Evolutionary conservation across 2,888 invertebrate species (phyloP).

Genomic region (Hydropsyche betteni): DNA sequence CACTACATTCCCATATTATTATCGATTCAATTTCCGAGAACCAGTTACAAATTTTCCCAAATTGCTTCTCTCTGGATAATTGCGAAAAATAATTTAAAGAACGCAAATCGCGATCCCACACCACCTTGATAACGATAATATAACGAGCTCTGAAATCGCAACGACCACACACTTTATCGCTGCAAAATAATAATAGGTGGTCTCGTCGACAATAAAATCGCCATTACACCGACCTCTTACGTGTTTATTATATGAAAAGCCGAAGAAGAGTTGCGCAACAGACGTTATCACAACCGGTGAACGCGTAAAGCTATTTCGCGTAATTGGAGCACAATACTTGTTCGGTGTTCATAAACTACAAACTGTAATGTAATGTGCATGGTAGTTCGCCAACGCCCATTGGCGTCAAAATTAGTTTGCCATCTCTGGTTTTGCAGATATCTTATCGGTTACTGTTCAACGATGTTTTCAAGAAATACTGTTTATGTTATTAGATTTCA

Average conservation of each 20-base stretch:
- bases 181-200: no score
- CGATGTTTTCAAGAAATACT: no score
- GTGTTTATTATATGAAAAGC: slow-evolving; percentile 25
- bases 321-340: slow-evolving; percentile 37
- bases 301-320: slow-evolving; percentile 30
- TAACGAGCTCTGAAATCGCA: no score
- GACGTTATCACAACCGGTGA: slow-evolving; percentile 29
- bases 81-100: slow-evolving; percentile 1
- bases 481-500: no score
- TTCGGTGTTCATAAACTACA: not conserved
- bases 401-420: no score
- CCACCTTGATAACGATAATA: not conserved
- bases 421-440: no score
- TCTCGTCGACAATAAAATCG: slow-evolving; percentile 27
- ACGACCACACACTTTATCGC: no score
- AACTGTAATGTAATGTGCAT: no score
- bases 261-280: slow-evolving; percentile 11
- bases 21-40: slow-evolving; percentile 6
- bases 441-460: no score
- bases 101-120: not conserved
- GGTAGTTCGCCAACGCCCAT: no score
- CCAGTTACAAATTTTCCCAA: not conserved
- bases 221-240: slow-evolving; percentile 26
- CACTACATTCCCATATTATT: not conserved
- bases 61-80: not conserved